A percentile compares a stretch with the other conserved stretches of the same genome.
Evolutionary conservation across 2,113 vertebrate genomes (phyloP).

Genomic region (Elaphurus davidianus): DNA sequence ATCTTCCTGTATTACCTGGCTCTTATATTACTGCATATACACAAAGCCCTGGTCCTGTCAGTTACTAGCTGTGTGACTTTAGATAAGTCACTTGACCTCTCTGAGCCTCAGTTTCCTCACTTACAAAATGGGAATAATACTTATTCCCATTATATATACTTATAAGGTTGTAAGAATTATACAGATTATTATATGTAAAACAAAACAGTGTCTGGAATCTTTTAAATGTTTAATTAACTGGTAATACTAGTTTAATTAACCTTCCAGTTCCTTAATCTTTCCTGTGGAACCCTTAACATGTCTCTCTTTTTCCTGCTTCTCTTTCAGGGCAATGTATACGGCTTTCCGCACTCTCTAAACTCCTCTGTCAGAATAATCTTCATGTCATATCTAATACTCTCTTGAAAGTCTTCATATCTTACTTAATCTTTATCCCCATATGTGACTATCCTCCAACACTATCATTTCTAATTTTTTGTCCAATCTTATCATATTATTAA

Average conservation of each 20-base stretch:
- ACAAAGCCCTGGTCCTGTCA: background rate
- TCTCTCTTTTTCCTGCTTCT: background rate
- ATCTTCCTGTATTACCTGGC: background rate
- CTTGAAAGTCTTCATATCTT: background rate
- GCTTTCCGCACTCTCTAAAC: background rate
- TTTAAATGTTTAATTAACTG: background rate
- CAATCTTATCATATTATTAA: background rate
- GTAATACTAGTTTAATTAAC: background rate
- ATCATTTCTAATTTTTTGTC: background rate
- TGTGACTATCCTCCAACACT: background rate
- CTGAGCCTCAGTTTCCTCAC: background rate
- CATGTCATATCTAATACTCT: background rate
- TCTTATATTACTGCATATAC: background rate
- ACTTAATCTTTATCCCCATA: background rate
- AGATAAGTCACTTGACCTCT: background rate
- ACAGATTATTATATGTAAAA: background rate
- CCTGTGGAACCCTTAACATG: background rate
- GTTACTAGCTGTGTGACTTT: background rate
- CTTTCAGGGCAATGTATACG: background rate
- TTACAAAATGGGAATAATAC: background rate
- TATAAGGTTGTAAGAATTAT: background rate
- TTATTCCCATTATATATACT: background rate
- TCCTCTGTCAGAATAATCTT: background rate
- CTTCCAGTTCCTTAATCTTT: background rate
- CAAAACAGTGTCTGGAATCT: background rate